Evolutionary conservation across 2,888 invertebrate species (phyloP), one percentile per base, ranked within the genome.

Genomic region (Plagiodera versicolora): DNA sequence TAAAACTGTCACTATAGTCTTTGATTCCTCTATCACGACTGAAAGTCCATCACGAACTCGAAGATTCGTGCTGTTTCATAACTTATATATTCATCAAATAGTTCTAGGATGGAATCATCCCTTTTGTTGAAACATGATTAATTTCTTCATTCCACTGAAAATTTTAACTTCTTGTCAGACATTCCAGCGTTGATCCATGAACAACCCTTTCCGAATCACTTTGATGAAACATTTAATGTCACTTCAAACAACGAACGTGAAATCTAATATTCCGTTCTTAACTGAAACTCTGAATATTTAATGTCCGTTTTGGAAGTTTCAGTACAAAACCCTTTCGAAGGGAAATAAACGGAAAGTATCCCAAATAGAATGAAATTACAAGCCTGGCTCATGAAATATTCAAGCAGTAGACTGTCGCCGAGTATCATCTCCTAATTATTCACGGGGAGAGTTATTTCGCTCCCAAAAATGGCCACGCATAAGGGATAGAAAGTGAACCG

Each of bases 351-450:
- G 39, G 18, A 53, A 45, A 53, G 17, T 44, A 44, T 28, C 17
- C 17, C 20, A 45, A 39, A 24, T 44, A 44, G 53, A 53, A 44
- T 53, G 35, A 24, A 44, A 53, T 53, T 53, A 45, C 44, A 16
- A 53, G 16, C 53, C 45, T 35, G 53, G 16, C 53, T 53, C 44
- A 53, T 53, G 44, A 53, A 53, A 45, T 53, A 53, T 53, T 28
- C 53, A 44, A 53, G 35, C 53, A 53, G 53, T 53, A 24, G 53
- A 44, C 53, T 44, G 44, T 44, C 53, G 39, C 44, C 53, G 16
- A 45, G 53, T 45, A 53, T 53, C 53, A 53, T 53, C 53, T 44
- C 35, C 53, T 53, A 44, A 52, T 52, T 52, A 51, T 52, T 52
- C 52, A 52, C n/a, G 18, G 52, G 19, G 52, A 19, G 39, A 32